Evolutionary conservation across 2,888 invertebrate genomes (phyloP).

Genomic region (Apotomis turbidana): DNA sequence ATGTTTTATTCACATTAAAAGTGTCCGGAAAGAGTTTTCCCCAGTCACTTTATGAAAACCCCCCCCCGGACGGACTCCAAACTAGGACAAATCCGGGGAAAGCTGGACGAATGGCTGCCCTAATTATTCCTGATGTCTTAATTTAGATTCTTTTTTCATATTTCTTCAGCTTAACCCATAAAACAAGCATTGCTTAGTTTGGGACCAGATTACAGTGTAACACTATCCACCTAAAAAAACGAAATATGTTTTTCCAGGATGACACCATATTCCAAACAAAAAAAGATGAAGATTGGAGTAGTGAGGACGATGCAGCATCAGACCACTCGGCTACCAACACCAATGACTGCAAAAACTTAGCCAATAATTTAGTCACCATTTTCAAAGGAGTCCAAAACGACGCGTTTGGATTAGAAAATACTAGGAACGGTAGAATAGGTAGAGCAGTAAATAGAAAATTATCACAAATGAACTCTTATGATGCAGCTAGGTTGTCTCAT

Average conservation of each 20-base stretch:
- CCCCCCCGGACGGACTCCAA: too few relatives aligned
- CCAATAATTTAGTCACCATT: constrained; percentile 61
- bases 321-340: constrained; percentile 47
- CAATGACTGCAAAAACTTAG: constrained; percentile 61
- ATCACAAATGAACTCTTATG: constrained; percentile 64
- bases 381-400: constrained; percentile 70
- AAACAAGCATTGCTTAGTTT: too few relatives aligned
- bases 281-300: constrained; percentile 47
- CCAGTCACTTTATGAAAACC: too few relatives aligned
- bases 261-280: not conserved
- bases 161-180: too few relatives aligned
- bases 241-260: constrained; percentile 49
- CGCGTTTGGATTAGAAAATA: constrained; percentile 61
- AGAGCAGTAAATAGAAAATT: constrained; percentile 61
- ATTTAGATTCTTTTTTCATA: too few relatives aligned
- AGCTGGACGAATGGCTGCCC: too few relatives aligned
- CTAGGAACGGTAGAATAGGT: constrained; percentile 63
- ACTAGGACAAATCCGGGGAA: too few relatives aligned
- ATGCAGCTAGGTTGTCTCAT: constrained; percentile 62
- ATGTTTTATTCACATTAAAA: too few relatives aligned
- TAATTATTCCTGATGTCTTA: too few relatives aligned
- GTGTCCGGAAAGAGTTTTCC: too few relatives aligned
- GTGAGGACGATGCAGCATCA: constrained; percentile 49
- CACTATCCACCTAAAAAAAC: too few relatives aligned
- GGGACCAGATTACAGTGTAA: too few relatives aligned